Conservation (phyloP, 1,140 invertebrate species). For the Mamestra configurata region DNA sequence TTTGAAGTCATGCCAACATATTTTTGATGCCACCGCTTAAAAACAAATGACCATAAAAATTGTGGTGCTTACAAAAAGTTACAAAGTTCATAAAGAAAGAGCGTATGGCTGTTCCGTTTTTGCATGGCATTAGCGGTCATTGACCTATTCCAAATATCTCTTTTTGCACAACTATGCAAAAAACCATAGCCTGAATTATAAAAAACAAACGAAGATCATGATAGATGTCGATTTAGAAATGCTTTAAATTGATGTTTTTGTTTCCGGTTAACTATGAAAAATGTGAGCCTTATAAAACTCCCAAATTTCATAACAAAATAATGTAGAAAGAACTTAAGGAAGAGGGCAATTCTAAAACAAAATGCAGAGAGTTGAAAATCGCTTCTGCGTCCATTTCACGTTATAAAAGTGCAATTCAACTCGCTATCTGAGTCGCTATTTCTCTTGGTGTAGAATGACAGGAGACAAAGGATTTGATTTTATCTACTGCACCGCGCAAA, state of each 20-base stretch:
- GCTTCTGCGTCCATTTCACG: not conserved
- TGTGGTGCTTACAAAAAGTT: not conserved
- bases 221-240: too few relatives aligned
- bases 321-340: not conserved
- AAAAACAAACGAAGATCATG: too few relatives aligned
- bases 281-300: too few relatives aligned
- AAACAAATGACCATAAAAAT: not conserved
- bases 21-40: not conserved
- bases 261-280: too few relatives aligned
- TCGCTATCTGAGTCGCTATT: constrained; percentile 29
- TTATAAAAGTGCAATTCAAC: constrained; percentile 32
- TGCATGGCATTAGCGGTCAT: too few relatives aligned
- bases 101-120: too few relatives aligned
- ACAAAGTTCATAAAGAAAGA: too few relatives aligned
- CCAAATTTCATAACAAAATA: too few relatives aligned
- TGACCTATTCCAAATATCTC: too few relatives aligned
- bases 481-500: constrained; percentile 12
- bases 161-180: too few relatives aligned
- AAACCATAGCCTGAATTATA: too few relatives aligned
- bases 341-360: not conserved
- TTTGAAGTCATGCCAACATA: constrained; percentile 18
- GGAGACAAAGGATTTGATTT: constrained; percentile 42
- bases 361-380: constrained; percentile 14
- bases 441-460: constrained; percentile 1
- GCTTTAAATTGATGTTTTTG: too few relatives aligned